Percentiles rank a stretch among this genome's conserved stretches.
These are phyloP conservation scores for Ptilorrhoa leucosticta DNA, from an alignment of 2,113 vertebrate genomes.

Conservation along the genomic window DNA sequence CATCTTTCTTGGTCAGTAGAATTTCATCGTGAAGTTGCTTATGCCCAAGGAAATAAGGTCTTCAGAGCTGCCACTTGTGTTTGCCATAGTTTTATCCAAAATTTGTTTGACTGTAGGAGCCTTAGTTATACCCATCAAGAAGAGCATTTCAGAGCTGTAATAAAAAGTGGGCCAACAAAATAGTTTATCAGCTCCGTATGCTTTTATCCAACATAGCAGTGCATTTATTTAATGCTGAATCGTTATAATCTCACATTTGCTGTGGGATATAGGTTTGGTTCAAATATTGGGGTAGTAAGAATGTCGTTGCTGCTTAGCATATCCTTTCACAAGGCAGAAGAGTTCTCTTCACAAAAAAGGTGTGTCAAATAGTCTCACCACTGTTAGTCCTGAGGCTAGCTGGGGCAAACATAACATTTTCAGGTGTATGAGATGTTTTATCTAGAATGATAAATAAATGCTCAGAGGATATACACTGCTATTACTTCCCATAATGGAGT, in stretches of 20 bases:
- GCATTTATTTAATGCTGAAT: not conserved
- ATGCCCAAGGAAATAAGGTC: not conserved
- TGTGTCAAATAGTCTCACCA: not conserved
- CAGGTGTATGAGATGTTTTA: not conserved
- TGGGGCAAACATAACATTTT: not conserved
- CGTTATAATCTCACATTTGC: not conserved
- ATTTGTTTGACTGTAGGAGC: not conserved
- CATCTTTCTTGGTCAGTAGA: not conserved
- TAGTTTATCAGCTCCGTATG: rapidly evolving
- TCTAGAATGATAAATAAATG: not conserved
- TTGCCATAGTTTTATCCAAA: not conserved
- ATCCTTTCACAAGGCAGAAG: not conserved
- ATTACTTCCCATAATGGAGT: not conserved
- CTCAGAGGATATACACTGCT: not conserved
- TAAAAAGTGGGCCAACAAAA: not conserved
- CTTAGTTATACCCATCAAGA: not conserved
- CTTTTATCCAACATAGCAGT: not conserved
- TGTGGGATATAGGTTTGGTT: not conserved
- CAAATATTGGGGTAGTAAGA: not conserved
- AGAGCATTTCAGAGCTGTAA: not conserved
- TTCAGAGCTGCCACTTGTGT: not conserved
- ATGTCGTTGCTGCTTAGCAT: not conserved
- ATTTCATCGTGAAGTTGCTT: not conserved
- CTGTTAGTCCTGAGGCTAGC: not conserved
- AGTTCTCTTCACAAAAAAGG: not conserved